Base-by-base conservation (phyloP, 2,888 invertebrate species). In the Tinea pellionella region DNA sequence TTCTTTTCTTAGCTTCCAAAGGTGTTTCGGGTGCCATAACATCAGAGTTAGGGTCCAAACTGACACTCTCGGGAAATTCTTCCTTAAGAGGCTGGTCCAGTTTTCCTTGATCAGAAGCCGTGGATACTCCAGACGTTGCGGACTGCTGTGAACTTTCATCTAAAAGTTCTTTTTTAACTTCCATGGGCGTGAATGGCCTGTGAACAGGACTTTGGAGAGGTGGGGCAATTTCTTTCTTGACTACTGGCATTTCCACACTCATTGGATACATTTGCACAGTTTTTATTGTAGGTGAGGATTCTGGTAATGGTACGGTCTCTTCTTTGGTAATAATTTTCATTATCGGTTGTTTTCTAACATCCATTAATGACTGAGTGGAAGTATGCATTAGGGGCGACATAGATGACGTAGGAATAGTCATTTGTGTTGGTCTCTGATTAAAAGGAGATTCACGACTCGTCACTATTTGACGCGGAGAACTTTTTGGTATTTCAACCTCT, bases 101-200 rank as follows among this genome's bases (percentile, higher is more conserved):
- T 67, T 90, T 89, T 15, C 90, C 89, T 68, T 89, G 89, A 69
- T 91, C 90, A 0, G 88, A 88, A 12, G 87, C 87, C n/a, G 87
- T 86, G 0, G 90, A 90, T 6, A 90, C 75, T 61, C 90, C 90
- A 0, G 88, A 88, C 0, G 88, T 82, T 1, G 84, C 82, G 0
- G 90, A 91, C 68, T 91, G 90, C 68, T 91, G 91, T 0, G 90
- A 90, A 56, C 89, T 90, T 70, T 93, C 93, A 68, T 93, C 93
- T 12, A 92, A 78, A 58, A 92, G 77, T 76, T 93, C 93, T 69
- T 92, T 92, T 70, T 93, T 93, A 9, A 93, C 91, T 73, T 93
- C 92, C 74, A 90, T 80, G 61, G 89, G 90, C 65, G 89, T 84
- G 65, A 89, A 89, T 60, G 90, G 88, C 61, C 88, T 74, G 63